Evolutionary conservation across 2,113 vertebrate genomes (phyloP).

Genomic region (Ctenomys sociabilis): DNA sequence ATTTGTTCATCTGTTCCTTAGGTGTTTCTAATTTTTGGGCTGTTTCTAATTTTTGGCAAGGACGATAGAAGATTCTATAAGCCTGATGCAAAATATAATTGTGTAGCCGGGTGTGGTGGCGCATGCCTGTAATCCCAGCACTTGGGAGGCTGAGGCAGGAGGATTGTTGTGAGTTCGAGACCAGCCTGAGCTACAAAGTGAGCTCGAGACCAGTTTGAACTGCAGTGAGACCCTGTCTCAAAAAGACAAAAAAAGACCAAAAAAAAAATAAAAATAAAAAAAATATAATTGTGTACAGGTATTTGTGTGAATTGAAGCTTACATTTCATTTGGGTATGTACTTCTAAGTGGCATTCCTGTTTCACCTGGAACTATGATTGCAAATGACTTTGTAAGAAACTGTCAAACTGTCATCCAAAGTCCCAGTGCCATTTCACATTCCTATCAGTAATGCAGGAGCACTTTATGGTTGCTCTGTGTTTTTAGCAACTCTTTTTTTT

Average conservation of each 20-base stretch:
- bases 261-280: too few species aligned
- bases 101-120: too few species aligned
- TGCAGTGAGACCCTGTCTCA: too few species aligned
- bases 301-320: constrained; percentile 25
- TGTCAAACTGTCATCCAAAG: neutral
- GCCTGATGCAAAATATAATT: neutral
- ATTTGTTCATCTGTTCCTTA: neutral
- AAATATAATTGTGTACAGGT: neutral
- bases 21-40: neutral
- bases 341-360: neutral
- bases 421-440: neutral
- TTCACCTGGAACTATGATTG: neutral
- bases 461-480: neutral
- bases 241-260: too few species aligned
- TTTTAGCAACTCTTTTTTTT: neutral
- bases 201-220: too few species aligned
- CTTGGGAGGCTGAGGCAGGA: too few species aligned
- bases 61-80: neutral
- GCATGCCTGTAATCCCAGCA: too few species aligned
- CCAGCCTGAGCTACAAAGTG: too few species aligned
- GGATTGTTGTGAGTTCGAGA: too few species aligned
- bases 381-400: neutral
- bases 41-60: neutral
- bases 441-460: neutral
- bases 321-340: neutral